Conservation (phyloP, 2,888 invertebrate species). For the Agapostemon virescens region DNA sequence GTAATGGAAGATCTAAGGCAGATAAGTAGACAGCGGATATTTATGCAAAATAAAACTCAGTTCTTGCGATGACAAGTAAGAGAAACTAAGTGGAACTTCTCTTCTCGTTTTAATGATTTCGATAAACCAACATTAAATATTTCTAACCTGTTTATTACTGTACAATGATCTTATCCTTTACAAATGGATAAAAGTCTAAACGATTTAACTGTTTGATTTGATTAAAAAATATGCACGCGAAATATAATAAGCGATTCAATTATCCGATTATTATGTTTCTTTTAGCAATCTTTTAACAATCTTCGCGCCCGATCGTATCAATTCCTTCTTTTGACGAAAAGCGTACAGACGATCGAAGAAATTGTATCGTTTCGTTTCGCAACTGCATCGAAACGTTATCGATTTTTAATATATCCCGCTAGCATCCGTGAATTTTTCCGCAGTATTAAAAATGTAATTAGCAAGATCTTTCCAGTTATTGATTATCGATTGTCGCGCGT, state of each 20-base stretch:
- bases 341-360: background rate
- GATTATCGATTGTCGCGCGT: constrained; percentile 2
- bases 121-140: too few relatives aligned
- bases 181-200: too few relatives aligned
- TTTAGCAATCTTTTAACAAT: too few relatives aligned
- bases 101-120: background rate
- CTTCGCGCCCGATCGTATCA: too few relatives aligned
- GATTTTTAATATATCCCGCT: background rate
- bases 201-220: too few relatives aligned
- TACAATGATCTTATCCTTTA: too few relatives aligned
- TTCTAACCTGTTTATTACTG: too few relatives aligned
- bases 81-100: background rate
- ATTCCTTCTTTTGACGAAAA: background rate
- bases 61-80: background rate
- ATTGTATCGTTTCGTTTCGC: background rate
- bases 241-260: background rate
- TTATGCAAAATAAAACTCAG: background rate
- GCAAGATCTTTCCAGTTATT: background rate
- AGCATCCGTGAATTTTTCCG: background rate
- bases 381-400: background rate
- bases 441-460: background rate
- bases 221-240: too few relatives aligned
- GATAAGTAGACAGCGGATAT: too few relatives aligned
- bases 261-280: too few relatives aligned
- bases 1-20: background rate